A percentile compares a stretch with the other conserved stretches of the same genome.
Evolutionary conservation across 2,888 invertebrate species (phyloP).

Genomic region (Phortica okadai): DNA sequence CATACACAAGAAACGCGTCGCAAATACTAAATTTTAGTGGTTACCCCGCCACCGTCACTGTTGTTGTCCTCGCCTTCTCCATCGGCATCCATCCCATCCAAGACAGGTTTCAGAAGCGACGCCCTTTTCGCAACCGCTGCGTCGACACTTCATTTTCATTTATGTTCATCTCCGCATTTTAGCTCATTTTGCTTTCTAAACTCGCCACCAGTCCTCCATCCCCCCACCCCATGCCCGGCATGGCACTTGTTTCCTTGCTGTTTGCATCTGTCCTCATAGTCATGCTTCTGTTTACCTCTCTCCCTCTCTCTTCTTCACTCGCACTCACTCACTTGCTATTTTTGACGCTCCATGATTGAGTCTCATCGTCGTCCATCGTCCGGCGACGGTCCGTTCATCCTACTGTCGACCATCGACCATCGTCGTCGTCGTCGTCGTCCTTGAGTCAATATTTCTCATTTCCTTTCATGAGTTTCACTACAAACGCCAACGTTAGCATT

Average conservation of each 20-base stretch:
- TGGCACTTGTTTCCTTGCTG: too few species aligned
- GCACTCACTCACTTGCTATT: too few species aligned
- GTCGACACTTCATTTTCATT: constrained; percentile 12
- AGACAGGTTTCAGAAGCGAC: neutral
- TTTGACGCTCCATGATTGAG: neutral
- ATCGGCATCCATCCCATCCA: neutral
- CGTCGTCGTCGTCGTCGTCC: neutral
- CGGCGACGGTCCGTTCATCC: neutral
- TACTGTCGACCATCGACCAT: neutral
- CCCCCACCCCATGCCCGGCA: too few species aligned
- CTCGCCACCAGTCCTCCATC: neutral
- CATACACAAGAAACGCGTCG: constrained; percentile 20
- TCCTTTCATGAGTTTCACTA: neutral
- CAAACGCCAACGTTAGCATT: neutral
- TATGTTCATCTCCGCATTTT: neutral
- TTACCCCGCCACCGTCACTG: neutral
- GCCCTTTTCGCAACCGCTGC: neutral
- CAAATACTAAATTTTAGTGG: constrained; percentile 25
- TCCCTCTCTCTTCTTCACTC: too few species aligned
- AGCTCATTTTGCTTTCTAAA: neutral
- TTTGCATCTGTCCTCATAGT: too few species aligned
- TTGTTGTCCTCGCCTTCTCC: neutral
- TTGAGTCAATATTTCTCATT: constrained; percentile 22
- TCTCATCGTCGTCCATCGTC: neutral
- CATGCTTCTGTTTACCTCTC: too few species aligned